Base-by-base conservation (phyloP, 1,140 invertebrate species). In the Laodelphax striatellus region DNA sequence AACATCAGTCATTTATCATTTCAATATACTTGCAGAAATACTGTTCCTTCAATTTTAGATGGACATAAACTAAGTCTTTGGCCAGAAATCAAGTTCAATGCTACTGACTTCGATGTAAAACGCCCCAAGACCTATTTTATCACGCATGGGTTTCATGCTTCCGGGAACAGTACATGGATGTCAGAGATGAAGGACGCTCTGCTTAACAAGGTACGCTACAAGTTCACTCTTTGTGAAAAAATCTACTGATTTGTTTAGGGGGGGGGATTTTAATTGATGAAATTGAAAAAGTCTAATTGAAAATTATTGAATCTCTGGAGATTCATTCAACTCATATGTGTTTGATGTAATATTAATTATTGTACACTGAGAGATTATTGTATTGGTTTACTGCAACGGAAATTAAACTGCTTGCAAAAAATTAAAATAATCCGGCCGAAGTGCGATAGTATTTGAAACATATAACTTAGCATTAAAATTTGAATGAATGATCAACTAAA, bases 71-170 rank as follows among this genome's bases (percentile, higher is more conserved):
- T 38, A 13, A 8, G 34, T 38, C 9, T 64, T 17, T 67, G 65
- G 63, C 67, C 64, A n/a, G 55, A 66, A n/a, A 62, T 67, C 5
- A 43, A 57, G 11, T 34, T 69, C 19, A 41, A 64, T 10, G 62
- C 34, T 43, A 60, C 64, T 0, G 60, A 64, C n/a, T 70, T 63
- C 31, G 44, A 69, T 41, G 22, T 63, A 5, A 56, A 54, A 0
- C 58, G 64, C 2, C 34, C 34, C 5, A 60, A 43, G 6, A 70
- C 69, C 10, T 62, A 62, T 21, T 65, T 71, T 42, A 66, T 71
- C 6, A 65, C 63, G 10, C 70, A 71, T 43, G 70, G 70, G 38
- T 70, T 69, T 52, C 57, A 63, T 21, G 67, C 64, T 38, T 61
- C 63, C 19, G 62, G 64, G 2, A 63, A 68, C 53, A 52, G 52